Percentiles rank a stretch among this genome's conserved stretches.
Evolutionary conservation across 2,113 vertebrate genomes (phyloP).

Genomic region (Talpa occidentalis): DNA sequence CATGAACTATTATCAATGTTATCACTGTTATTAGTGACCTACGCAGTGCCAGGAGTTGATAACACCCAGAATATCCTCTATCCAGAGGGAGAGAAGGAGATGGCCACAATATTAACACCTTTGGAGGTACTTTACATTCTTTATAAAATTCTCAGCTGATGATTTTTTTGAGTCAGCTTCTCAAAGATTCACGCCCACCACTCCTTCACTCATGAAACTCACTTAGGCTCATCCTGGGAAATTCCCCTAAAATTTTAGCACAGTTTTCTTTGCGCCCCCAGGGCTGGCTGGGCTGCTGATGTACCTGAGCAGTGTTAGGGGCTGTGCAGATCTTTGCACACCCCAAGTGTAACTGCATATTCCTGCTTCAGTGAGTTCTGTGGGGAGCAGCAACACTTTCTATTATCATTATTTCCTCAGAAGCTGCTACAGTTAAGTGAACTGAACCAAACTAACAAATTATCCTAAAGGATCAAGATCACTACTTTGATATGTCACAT

Average conservation of each 20-base stretch:
- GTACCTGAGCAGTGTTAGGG: not conserved
- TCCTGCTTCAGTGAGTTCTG: not conserved
- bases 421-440: not conserved
- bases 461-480: not conserved
- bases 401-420: not conserved
- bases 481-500: not conserved
- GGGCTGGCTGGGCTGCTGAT: not conserved
- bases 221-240: not conserved
- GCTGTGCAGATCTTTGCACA: fast-evolving
- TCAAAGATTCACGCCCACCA: not conserved
- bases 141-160: not conserved
- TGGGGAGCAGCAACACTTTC: not conserved
- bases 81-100: not conserved
- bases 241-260: not conserved
- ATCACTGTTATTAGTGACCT: too few relatives aligned
- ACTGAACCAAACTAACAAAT: not conserved
- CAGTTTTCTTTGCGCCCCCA: not conserved
- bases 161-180: not conserved
- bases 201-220: not conserved
- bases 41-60: not conserved
- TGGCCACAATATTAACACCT: too few relatives aligned
- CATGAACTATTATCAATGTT: too few relatives aligned
- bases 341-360: fast-evolving
- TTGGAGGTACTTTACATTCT: not conserved
- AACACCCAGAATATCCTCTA: not conserved